A percentile compares a stretch with the other conserved stretches of the same genome.
Conservation (phyloP, 1,140 invertebrate genomes). For the Lepidurus apus region DNA sequence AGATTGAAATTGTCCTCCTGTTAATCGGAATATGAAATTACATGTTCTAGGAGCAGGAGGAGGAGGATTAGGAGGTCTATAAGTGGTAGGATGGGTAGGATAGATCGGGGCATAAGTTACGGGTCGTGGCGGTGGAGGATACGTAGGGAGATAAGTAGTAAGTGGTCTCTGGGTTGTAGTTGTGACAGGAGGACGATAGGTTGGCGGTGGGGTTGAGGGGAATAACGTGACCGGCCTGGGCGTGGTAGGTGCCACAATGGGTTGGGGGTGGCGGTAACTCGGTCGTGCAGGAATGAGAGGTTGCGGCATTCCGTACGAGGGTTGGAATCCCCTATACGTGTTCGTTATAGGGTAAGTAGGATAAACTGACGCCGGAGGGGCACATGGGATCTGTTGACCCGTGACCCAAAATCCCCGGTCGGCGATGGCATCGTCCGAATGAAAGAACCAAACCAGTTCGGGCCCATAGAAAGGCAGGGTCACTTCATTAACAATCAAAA, state of each 20-base stretch:
- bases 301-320: neutral
- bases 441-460: slow-evolving; percentile 35
- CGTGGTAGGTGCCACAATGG: slow-evolving; percentile 8
- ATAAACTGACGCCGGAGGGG: neutral
- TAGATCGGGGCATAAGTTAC: neutral
- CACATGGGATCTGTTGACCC: slow-evolving; percentile 35
- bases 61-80: slow-evolving; percentile 7
- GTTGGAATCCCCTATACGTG: slow-evolving; percentile 3
- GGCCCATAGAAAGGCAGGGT: slow-evolving; percentile 32
- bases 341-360: slow-evolving; percentile 7
- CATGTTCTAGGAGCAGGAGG: slow-evolving; percentile 29
- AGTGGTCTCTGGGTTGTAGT: slow-evolving; percentile 7
- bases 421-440: slow-evolving; percentile 31
- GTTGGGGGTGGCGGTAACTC: neutral
- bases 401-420: slow-evolving; percentile 37
- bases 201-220: neutral
- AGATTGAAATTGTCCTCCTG: slow-evolving; percentile 32
- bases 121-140: slow-evolving; percentile 12
- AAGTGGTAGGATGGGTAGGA: slow-evolving; percentile 23
- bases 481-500: slow-evolving; percentile 24
- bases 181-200: slow-evolving; percentile 14
- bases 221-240: neutral
- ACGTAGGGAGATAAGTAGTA: neutral
- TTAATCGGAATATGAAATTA: slow-evolving; percentile 7
- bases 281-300: neutral